Evolutionary conservation across 1,140 invertebrate genomes (phyloP).

Genomic region (Drosophila littoralis): DNA sequence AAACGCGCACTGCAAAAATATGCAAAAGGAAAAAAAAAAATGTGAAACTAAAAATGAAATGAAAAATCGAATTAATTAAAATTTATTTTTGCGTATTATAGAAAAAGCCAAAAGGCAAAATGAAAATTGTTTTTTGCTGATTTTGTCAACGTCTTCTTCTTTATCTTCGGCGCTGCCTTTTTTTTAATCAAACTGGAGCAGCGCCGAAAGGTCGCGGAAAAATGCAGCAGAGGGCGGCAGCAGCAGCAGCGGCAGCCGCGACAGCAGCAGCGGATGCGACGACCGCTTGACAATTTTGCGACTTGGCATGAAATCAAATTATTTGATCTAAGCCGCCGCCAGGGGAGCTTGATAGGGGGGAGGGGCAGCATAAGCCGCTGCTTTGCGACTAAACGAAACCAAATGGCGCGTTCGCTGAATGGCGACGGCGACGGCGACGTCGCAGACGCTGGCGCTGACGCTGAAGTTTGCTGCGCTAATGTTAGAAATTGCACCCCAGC

Average conservation of each 20-base stretch:
- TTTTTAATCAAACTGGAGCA: constrained; percentile 75
- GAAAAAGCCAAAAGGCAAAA: constrained; percentile 48
- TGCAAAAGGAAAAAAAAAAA: constrained; percentile 52
- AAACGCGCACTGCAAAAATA: constrained; percentile 52
- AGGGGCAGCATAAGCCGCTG: constrained; percentile 8
- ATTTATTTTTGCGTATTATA: constrained; percentile 49
- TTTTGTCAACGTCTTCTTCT: constrained; percentile 25
- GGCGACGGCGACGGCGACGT: neutral
- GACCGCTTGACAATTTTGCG: constrained; percentile 77
- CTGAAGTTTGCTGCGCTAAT: constrained; percentile 19
- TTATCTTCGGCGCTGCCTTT: constrained; percentile 28
- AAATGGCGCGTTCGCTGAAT: constrained; percentile 68
- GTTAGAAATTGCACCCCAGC: constrained; percentile 32
- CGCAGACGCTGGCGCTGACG: constrained; percentile 9
- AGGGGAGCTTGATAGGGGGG: constrained; percentile 11
- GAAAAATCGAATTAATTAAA: constrained; percentile 73
- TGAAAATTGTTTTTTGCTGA: constrained; percentile 48
- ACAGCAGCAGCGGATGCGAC: constrained; percentile 52
- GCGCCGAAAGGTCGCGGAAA: constrained; percentile 63
- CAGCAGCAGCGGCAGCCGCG: constrained; percentile 6
- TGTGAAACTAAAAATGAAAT: neutral
- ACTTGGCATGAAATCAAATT: constrained; percentile 83
- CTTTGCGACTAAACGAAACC: constrained; percentile 74
- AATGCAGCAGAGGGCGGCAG: constrained; percentile 40
- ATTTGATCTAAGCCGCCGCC: constrained; percentile 81